phyloP scores from a whole-genome alignment of 2,888 invertebrate genomes.

The Spisula solida region DNA sequence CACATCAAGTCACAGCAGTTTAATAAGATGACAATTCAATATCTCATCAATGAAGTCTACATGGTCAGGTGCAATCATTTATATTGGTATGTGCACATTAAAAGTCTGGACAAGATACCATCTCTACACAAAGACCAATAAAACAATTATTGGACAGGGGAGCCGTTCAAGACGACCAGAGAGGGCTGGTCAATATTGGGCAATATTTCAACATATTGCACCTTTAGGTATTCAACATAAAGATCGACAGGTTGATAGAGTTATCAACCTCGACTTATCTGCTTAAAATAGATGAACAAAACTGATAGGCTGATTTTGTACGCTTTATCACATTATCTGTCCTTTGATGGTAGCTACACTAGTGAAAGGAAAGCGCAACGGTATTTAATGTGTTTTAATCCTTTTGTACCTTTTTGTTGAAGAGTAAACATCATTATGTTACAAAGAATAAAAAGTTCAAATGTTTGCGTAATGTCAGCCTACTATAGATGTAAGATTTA shows the following conservation, averaged over 20 bases:
- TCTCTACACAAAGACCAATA: constrained; percentile 11
- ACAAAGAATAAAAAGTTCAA: constrained; percentile 23
- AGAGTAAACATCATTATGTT: constrained; percentile 26
- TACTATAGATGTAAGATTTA: background rate
- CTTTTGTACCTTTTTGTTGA: constrained; percentile 22
- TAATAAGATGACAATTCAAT: too few relatives aligned
- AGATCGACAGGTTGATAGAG: background rate
- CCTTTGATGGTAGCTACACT: background rate
- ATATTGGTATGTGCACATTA: background rate
- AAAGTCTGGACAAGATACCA: background rate
- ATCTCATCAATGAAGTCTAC: too few relatives aligned
- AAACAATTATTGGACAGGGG: background rate
- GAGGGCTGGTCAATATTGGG: background rate
- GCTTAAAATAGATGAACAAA: constrained; percentile 2
- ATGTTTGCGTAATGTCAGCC: constrained; percentile 13
- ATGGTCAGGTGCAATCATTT: background rate
- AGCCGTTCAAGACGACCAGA: background rate
- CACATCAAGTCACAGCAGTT: too few relatives aligned
- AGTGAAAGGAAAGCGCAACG: background rate
- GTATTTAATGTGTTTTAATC: constrained; percentile 20
- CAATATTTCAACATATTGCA: constrained; percentile 21
- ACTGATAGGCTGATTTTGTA: background rate
- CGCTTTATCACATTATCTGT: background rate
- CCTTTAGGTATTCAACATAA: background rate
- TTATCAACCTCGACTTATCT: background rate